phyloP scores from a whole-genome alignment of 2,888 invertebrate genomes.

The Eurois occulta region DNA sequence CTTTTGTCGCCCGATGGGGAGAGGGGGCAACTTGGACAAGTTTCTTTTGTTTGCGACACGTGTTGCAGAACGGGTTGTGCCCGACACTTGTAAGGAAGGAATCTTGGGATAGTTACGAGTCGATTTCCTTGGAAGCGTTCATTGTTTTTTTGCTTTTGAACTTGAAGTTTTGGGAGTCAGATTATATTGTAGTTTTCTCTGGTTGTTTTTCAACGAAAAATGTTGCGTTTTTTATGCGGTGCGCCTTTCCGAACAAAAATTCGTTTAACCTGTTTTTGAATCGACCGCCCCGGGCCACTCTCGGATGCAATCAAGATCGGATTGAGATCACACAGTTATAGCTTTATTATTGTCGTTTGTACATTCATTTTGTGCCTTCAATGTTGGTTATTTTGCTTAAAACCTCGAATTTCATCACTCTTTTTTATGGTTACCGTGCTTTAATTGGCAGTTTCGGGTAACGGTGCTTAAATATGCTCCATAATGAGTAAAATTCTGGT shows the following conservation, averaged over 20 bases:
- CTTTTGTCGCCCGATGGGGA: slow-evolving; percentile 84
- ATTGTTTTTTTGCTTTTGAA: slow-evolving; percentile 77
- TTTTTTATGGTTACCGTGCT: slow-evolving; percentile 62
- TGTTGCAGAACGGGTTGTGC: slow-evolving; percentile 89
- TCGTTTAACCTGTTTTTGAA: slow-evolving; percentile 70
- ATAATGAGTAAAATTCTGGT: slow-evolving; percentile 61
- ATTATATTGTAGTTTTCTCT: slow-evolving; percentile 76
- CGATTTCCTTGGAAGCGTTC: slow-evolving; percentile 80
- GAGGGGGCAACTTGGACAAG: slow-evolving; percentile 80
- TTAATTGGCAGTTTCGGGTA: slow-evolving; percentile 64
- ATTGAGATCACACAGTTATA: slow-evolving; percentile 75
- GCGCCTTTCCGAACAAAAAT: slow-evolving; percentile 68
- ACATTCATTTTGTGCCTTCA: slow-evolving; percentile 57
- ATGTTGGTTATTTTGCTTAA: slow-evolving; percentile 64
- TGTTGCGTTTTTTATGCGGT: slow-evolving; percentile 67
- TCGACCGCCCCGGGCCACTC: slow-evolving; percentile 66
- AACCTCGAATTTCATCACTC: slow-evolving; percentile 66
- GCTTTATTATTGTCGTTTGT: slow-evolving; percentile 71
- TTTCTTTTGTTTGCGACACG: slow-evolving; percentile 90
- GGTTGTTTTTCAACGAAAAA: slow-evolving; percentile 72
- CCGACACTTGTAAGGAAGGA: slow-evolving; percentile 86
- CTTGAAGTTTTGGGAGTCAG: slow-evolving; percentile 72
- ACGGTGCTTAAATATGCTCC: slow-evolving; percentile 62
- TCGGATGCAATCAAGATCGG: slow-evolving; percentile 72
- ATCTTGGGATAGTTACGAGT: slow-evolving; percentile 78